Evolutionary conservation across 35 echinoderm and acorn worm genomes (phyloP).

Genomic region (Hemicentrotus pulcherrimus): DNA sequence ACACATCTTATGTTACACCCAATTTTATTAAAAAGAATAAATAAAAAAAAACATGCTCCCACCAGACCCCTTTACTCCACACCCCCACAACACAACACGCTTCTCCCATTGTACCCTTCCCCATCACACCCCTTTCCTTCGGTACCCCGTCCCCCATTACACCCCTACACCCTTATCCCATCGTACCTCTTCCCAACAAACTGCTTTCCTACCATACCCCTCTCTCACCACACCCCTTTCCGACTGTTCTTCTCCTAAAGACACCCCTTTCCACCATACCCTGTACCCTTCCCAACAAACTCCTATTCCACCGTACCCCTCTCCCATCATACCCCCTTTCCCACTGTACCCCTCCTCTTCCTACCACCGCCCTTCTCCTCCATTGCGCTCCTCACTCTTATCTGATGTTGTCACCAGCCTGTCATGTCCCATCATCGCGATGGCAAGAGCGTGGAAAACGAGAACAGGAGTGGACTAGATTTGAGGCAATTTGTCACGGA

Average conservation of each 20-base stretch:
- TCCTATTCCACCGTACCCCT: not conserved
- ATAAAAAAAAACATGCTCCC: too few relatives aligned
- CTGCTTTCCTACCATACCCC: too few relatives aligned
- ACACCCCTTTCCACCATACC: not conserved
- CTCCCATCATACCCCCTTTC: not conserved
- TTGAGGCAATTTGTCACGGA: conserved; percentile 40
- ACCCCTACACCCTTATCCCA: not conserved
- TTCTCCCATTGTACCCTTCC: not conserved
- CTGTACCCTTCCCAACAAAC: not conserved
- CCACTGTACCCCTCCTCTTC: not conserved
- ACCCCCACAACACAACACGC: too few relatives aligned
- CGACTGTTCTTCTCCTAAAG: not conserved
- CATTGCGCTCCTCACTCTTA: not conserved
- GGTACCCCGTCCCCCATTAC: not conserved
- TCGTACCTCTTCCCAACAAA: too few relatives aligned
- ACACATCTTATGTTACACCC: too few relatives aligned
- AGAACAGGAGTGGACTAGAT: not conserved
- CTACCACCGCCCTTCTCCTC: not conserved
- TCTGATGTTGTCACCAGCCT: conserved; percentile 15
- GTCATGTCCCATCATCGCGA: conserved; percentile 26
- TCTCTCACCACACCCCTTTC: not conserved
- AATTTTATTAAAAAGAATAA: too few relatives aligned
- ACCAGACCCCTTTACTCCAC: too few relatives aligned
- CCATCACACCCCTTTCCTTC: not conserved
- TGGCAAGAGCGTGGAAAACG: conserved; percentile 9